phyloP scores from a whole-genome alignment of 2,113 vertebrate species.

The Phainopepla nitens region DNA sequence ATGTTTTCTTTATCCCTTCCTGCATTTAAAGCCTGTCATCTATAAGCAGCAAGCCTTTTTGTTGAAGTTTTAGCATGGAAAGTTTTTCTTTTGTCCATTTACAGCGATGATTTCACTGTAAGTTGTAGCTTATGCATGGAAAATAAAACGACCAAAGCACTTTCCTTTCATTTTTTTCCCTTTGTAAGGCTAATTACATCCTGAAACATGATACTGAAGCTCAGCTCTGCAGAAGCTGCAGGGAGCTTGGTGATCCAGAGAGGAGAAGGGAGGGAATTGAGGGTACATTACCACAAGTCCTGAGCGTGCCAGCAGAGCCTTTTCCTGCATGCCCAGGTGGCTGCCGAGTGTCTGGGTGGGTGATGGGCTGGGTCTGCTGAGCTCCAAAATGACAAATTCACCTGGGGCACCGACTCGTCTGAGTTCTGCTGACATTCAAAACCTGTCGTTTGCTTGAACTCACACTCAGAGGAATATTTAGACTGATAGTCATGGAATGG shows the following conservation, averaged over 20 bases:
- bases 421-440: conserved; percentile 18
- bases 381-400: conserved; percentile 58
- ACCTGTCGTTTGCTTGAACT: neutral
- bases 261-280: neutral
- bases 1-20: neutral
- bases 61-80: neutral
- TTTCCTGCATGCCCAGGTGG: conserved; percentile 33
- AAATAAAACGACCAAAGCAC: conserved; percentile 47
- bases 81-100: conserved; percentile 16
- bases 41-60: neutral
- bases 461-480: neutral
- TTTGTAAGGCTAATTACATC: conserved; percentile 46
- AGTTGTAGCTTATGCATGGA: conserved; percentile 33
- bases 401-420: conserved; percentile 26
- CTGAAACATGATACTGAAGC: conserved; percentile 56
- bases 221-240: neutral
- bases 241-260: neutral
- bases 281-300: conserved; percentile 64
- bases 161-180: conserved; percentile 50
- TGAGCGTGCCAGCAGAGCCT: conserved; percentile 41
- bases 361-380: conserved; percentile 31
- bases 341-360: conserved; percentile 9
- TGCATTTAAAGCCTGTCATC: neutral
- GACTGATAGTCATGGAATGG: conserved; percentile 22
- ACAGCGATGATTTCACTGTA: conserved; percentile 39